Conservation (phyloP, 2,113 vertebrate species). For the Neopipo cinnamomea region DNA sequence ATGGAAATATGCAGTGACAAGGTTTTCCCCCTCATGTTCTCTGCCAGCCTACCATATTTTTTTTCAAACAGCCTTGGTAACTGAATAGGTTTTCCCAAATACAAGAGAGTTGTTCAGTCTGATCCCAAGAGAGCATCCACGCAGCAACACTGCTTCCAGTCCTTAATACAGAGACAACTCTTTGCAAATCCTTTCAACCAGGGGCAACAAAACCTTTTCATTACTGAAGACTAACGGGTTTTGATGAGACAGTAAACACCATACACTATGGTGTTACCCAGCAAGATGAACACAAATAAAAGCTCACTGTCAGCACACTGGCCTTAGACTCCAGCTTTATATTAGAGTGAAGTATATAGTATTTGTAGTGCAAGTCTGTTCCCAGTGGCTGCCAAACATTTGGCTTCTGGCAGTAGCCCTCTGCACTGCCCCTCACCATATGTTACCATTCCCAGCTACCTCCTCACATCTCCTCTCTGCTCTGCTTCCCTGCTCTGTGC, state of each 20-base stretch:
- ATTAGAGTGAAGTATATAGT: background rate
- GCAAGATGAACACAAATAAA: background rate
- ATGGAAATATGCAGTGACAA: background rate
- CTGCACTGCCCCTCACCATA: background rate
- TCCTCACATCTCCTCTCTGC: rapidly evolving
- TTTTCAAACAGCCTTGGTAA: background rate
- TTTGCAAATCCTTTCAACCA: background rate
- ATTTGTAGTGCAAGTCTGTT: background rate
- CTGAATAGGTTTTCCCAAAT: background rate
- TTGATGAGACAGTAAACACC: background rate
- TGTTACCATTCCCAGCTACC: background rate
- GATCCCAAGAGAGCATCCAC: background rate
- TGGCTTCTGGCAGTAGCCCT: background rate
- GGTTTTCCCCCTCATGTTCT: background rate
- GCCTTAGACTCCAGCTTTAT: background rate
- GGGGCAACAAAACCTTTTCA: background rate
- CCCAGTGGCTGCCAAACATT: background rate
- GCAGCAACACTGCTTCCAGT: background rate
- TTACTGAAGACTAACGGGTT: background rate
- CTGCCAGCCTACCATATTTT: background rate
- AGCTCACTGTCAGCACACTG: background rate
- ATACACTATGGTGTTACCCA: background rate
- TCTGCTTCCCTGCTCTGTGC: background rate
- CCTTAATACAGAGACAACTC: background rate
- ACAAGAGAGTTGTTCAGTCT: background rate